These are phyloP conservation scores for Tetramorium parvispinum DNA, from an alignment of 1,140 invertebrate genomes.

Conservation along the genomic window DNA sequence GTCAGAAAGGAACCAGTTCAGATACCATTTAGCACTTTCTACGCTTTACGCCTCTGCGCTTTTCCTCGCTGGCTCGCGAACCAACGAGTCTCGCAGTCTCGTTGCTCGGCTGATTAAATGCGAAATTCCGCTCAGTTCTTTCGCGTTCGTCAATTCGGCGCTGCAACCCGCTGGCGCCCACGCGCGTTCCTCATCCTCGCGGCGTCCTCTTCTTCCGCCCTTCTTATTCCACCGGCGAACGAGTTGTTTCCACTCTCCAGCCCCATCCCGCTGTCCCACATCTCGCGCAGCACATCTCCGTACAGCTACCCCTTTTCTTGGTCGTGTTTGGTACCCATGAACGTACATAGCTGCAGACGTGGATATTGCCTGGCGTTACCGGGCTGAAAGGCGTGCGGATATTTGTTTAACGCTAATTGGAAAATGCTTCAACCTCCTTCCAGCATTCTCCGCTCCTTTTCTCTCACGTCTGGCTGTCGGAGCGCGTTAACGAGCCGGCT, in stretches of 20 bases:
- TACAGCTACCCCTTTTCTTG: constrained; percentile 21
- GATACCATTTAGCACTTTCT: constrained; percentile 74
- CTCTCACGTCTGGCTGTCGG: constrained; percentile 59
- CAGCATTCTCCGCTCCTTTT: constrained; percentile 40
- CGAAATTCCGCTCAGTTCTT: constrained; percentile 79
- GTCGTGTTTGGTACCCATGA: not conserved
- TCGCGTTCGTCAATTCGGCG: constrained; percentile 70
- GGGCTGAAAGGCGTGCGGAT: constrained; percentile 66
- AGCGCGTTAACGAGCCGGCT: constrained; percentile 62
- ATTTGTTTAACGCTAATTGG: constrained; percentile 81
- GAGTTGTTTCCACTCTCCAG: constrained; percentile 51
- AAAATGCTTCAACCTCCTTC: constrained; percentile 74
- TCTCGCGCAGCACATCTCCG: constrained; percentile 29
- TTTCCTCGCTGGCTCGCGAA: constrained; percentile 49
- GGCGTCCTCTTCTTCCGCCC: constrained; percentile 19
- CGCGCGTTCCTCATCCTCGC: constrained; percentile 27
- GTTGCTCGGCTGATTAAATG: constrained; percentile 79
- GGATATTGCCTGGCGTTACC: constrained; percentile 75
- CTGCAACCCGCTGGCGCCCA: constrained; percentile 27
- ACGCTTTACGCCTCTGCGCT: constrained; percentile 63
- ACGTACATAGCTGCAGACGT: constrained; percentile 52
- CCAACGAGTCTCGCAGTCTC: constrained; percentile 64
- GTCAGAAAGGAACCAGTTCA: constrained; percentile 74
- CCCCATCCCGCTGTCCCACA: not conserved
- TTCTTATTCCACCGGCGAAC: constrained; percentile 63